A percentile compares a stretch with the other conserved stretches of the same genome.
phyloP scores from a whole-genome alignment of 2,113 vertebrate species.

The Xyliphius kryptos region DNA sequence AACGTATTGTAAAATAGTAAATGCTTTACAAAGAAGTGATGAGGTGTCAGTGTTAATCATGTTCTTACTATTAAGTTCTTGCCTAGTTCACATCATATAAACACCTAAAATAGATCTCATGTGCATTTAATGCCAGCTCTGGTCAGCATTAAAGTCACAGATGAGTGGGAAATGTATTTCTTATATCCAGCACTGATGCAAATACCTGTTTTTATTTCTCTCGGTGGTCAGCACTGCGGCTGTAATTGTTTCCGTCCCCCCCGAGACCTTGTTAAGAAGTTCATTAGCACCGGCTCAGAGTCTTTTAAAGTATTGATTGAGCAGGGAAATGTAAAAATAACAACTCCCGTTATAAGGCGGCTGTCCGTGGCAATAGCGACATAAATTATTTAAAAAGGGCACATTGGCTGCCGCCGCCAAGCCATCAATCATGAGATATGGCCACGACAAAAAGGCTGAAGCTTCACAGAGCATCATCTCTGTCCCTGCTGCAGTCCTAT shows the following conservation, averaged over 20 bases:
- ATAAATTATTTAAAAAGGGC: slow-evolving; percentile 99
- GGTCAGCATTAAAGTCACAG: neutral
- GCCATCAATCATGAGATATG: slow-evolving; percentile 99
- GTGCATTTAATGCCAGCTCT: neutral
- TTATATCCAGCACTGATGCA: slow-evolving; percentile 17
- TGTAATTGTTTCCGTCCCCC: slow-evolving; percentile 63
- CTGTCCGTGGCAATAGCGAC: slow-evolving; percentile 91
- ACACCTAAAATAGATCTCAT: neutral
- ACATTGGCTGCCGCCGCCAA: slow-evolving; percentile 94
- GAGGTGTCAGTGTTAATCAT: no score
- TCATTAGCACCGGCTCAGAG: slow-evolving; percentile 77
- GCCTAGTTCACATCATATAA: no score
- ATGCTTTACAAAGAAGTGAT: no score
- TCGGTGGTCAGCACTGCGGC: slow-evolving; percentile 46
- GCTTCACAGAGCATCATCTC: slow-evolving; percentile 85
- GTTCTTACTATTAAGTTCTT: no score
- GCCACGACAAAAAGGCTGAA: slow-evolving; percentile 89
- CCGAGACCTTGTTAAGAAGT: slow-evolving; percentile 67
- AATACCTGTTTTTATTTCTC: slow-evolving; percentile 33
- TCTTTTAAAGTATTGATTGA: slow-evolving; percentile 89
- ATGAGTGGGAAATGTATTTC: neutral
- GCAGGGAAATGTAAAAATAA: slow-evolving; percentile 98
- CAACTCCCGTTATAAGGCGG: slow-evolving; percentile 94
- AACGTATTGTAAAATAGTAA: no score
- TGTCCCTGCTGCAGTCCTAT: slow-evolving; percentile 92